phyloP scores from a whole-genome alignment of 2,113 vertebrate genomes.

The Vanacampus margaritifer region DNA sequence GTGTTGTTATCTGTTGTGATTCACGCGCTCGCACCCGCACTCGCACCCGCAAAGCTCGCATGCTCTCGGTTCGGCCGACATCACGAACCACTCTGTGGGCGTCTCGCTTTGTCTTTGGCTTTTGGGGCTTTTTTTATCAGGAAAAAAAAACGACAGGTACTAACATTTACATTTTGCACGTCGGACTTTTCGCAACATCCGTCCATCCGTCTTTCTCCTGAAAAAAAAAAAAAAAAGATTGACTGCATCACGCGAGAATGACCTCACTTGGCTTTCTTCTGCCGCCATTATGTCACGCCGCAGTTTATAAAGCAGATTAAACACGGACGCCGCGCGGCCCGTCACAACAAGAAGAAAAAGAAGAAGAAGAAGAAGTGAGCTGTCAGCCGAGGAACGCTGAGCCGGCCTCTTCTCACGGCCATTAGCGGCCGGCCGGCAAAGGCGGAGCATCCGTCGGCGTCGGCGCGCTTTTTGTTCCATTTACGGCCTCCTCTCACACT shows the following conservation, averaged over 20 bases:
- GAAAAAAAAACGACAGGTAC: no score
- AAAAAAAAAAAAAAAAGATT: no score
- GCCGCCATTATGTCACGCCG: conserved; percentile 35
- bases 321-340: conserved; percentile 42
- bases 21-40: conserved; percentile 22
- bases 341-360: conserved; percentile 35
- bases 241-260: background rate
- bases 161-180: no score
- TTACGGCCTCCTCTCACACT: conserved; percentile 45
- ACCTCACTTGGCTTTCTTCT: conserved; percentile 15
- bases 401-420: conserved; percentile 54
- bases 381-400: conserved; percentile 56
- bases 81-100: background rate
- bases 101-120: no score
- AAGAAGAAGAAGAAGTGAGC: conserved; percentile 60
- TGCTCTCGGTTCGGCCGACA: background rate
- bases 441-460: conserved; percentile 53
- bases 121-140: background rate
- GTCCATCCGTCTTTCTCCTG: no score
- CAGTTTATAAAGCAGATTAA: conserved; percentile 67
- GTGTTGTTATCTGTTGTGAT: conserved; percentile 45
- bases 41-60: background rate
- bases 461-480: conserved; percentile 56
- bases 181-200: no score
- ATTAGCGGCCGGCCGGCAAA: conserved; percentile 53